These are phyloP conservation scores for Microcebus tavaratra DNA, from an alignment of 2,113 vertebrate genomes.

Conservation along the genomic window DNA sequence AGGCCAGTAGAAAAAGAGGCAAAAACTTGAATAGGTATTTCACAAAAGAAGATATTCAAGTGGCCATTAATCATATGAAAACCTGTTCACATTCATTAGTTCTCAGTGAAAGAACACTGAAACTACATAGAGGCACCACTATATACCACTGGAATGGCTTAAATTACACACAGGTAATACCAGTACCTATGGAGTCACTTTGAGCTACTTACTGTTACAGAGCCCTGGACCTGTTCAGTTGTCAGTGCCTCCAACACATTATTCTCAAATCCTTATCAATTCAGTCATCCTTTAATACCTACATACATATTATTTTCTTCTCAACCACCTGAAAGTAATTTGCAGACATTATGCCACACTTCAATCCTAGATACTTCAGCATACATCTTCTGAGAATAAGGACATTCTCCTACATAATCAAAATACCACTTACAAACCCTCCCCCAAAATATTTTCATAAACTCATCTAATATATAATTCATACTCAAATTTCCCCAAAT, in stretches of 20 bases:
- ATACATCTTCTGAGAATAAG: not conserved
- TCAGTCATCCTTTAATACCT: not conserved
- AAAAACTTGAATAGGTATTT: not conserved
- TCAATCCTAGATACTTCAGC: not conserved
- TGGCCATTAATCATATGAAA: not conserved
- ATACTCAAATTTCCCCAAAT: not conserved
- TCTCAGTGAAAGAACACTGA: not conserved
- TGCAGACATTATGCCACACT: not conserved
- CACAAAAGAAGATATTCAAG: not conserved
- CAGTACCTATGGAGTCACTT: not conserved
- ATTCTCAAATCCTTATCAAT: not conserved
- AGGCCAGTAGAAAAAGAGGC: not conserved
- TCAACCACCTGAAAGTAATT: not conserved
- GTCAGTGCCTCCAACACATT: not conserved
- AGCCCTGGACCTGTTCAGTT: not conserved
- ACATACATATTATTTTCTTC: not conserved
- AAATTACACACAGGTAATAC: not conserved
- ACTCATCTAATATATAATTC: not conserved
- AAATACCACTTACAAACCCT: not conserved
- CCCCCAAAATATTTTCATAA: not conserved
- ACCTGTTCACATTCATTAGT: not conserved
- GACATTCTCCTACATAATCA: not conserved
- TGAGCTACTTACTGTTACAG: not conserved
- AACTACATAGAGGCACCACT: not conserved
- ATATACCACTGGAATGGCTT: not conserved